Conservation (phyloP, 2,113 vertebrate species). For the Alligator sinensis region DNA sequence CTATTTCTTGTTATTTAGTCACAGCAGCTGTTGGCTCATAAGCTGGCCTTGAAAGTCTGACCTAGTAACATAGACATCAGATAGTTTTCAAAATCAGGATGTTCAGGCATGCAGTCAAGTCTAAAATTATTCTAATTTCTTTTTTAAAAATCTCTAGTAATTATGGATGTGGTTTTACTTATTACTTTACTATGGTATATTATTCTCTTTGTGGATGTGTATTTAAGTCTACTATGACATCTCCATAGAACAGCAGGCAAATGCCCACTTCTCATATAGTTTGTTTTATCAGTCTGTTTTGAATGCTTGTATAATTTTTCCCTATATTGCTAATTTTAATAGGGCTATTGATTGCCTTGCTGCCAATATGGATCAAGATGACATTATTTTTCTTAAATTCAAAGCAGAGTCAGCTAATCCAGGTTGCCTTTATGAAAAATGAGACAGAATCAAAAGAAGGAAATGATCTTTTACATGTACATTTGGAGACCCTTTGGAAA, state of each 20-base stretch:
- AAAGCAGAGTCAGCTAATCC: neutral
- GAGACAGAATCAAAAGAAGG: neutral
- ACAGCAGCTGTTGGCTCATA: neutral
- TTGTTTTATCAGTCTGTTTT: neutral
- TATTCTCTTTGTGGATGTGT: neutral
- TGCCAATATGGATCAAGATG: neutral
- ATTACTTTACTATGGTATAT: neutral
- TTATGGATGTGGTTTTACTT: neutral
- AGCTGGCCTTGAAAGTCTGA: neutral
- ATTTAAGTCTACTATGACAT: neutral
- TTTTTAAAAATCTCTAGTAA: neutral
- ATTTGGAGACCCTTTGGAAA: neutral
- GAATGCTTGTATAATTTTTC: neutral
- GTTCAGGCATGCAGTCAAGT: neutral
- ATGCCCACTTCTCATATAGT: neutral
- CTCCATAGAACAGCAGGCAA: neutral
- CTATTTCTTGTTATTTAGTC: neutral
- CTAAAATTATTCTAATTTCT: neutral
- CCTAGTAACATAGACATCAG: neutral
- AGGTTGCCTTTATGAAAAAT: neutral
- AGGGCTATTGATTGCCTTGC: neutral
- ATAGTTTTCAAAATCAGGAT: neutral
- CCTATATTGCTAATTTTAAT: neutral
- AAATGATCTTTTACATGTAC: neutral
- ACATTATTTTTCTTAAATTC: neutral